Conservation (phyloP, 1,140 invertebrate species). For the Lucilia sericata region DNA sequence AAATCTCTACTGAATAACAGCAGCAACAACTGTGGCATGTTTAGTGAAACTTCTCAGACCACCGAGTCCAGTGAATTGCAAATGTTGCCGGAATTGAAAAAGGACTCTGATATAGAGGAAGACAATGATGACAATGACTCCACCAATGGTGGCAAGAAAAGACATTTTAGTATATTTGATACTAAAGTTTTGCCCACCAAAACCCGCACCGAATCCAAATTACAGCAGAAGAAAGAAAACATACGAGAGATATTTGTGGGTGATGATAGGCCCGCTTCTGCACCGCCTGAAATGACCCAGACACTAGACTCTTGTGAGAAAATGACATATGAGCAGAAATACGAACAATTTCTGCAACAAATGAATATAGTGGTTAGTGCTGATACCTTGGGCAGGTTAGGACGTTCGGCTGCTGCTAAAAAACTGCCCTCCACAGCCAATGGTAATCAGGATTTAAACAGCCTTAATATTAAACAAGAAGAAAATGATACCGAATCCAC, state of each 20-base stretch:
- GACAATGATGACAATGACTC: slow-evolving; percentile 63
- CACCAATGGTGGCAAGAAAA: slow-evolving; percentile 69
- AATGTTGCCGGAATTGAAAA: slow-evolving; percentile 19
- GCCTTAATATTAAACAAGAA: slow-evolving; percentile 39
- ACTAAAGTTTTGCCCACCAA: slow-evolving; percentile 80
- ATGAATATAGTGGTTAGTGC: slow-evolving; percentile 66
- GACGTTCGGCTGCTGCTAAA: neutral
- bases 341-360: slow-evolving; percentile 64
- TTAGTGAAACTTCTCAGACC: slow-evolving; percentile 58
- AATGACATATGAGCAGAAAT: slow-evolving; percentile 63
- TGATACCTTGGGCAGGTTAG: slow-evolving; percentile 64
- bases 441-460: neutral
- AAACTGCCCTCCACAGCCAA: neutral
- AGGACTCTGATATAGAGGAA: neutral
- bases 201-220: slow-evolving; percentile 80
- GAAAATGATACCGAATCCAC: slow-evolving; percentile 42
- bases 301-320: slow-evolving; percentile 26
- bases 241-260: slow-evolving; percentile 85
- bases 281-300: slow-evolving; percentile 69
- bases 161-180: slow-evolving; percentile 74
- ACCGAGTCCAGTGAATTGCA: slow-evolving; percentile 46
- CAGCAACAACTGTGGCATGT: slow-evolving; percentile 52
- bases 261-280: slow-evolving; percentile 74
- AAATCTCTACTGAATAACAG: neutral
- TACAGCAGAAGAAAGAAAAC: slow-evolving; percentile 80